Evolutionary conservation across 1,140 invertebrate species (phyloP), one percentile per base, ranked within the genome.

Genomic region (Ruditapes philippinarum): DNA sequence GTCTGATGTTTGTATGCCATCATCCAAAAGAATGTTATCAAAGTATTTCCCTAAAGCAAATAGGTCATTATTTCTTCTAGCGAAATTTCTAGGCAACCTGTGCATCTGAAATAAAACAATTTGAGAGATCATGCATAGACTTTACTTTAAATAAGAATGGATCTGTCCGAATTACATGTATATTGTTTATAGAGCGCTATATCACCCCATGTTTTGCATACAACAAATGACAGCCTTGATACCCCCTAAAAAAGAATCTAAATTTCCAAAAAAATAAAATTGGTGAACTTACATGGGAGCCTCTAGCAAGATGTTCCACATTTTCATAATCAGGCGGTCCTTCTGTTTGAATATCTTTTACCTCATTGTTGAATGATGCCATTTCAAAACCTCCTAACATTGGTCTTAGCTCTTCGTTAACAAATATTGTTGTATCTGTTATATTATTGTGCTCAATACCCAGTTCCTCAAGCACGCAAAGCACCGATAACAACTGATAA

Each of bases 261-360:
- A n/a, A n/a, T n/a, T n/a, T n/a, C n/a, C n/a, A 65, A 65, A n/a
- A 11, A 65, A 25, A 25, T 33, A 70, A n/a, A 36, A 12, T 2
- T 70, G 14, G 14, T 28, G 17, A 60, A 60, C 78, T 33, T 25
- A 80, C 78, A n/a, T 60, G 45, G 0, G 78, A 60, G 25, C 78
- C 78, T 49, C 78, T 80, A 9, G 45, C n/a, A 19, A 57, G 45
- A 36, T 60, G 78, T 57, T 51, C 45, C 12, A 80, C 78, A 57
- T 80, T 80, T 60, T 57, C 78, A 57, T 80, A 80, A 36, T 80
- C 78, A 17, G 49, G 49, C 36, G n/a, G 31, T 22, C n/a, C 78
- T 33, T 80, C 51, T 25, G 17, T 19, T 31, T 60, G 45, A 3
- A 17, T 14, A 28, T 80, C 2, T 31, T 54, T 57, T 11, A 28